phyloP scores from a whole-genome alignment of 1,140 invertebrate species.

The Bemisia tabaci region DNA sequence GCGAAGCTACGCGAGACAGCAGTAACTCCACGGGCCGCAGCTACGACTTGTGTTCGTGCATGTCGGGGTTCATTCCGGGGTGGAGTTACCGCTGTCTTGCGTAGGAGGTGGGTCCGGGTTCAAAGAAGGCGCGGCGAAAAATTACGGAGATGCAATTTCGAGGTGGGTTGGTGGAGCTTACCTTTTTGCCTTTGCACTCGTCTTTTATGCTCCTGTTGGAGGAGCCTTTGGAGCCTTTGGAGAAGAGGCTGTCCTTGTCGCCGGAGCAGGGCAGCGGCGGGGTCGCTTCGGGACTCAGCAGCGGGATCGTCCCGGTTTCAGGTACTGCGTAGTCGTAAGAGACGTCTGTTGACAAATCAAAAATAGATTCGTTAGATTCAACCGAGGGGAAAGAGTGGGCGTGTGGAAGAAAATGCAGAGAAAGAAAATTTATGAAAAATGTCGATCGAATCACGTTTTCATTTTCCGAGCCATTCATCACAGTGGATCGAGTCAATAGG shows the following conservation, averaged over 20 bases:
- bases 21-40: no score
- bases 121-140: no score
- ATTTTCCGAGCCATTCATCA: no score
- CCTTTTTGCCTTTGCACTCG: constrained; percentile 7
- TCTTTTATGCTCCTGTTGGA: constrained; percentile 5
- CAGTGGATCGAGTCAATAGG: no score
- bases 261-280: constrained; percentile 22
- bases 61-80: no score
- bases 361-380: not conserved
- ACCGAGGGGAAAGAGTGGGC: not conserved
- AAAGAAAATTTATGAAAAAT: not conserved
- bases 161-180: constrained; percentile 3
- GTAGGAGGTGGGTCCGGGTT: no score
- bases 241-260: constrained; percentile 11
- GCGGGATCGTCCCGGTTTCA: constrained; percentile 50
- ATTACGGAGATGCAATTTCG: no score
- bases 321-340: constrained; percentile 61
- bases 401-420: not conserved
- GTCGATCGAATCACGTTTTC: no score
- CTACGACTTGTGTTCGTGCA: no score
- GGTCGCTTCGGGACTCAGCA: constrained; percentile 35
- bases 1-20: no score
- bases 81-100: no score
- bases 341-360: constrained; percentile 19
- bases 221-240: constrained; percentile 3